Base-by-base conservation (phyloP, 2,888 invertebrate genomes). In the Drosophila subquinaria region DNA sequence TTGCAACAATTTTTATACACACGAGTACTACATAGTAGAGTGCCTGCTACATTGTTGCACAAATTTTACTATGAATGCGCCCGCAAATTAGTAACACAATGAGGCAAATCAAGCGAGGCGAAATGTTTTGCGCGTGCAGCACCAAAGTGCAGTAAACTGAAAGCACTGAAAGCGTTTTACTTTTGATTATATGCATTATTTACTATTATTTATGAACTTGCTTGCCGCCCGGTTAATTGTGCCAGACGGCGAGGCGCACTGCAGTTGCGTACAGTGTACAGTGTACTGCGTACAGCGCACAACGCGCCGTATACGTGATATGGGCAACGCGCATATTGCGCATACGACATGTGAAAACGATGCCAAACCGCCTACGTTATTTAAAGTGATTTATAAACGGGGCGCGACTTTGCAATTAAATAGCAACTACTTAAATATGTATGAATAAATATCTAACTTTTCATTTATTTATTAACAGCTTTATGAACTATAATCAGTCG, bases 41-140 rank as follows among this genome's bases (percentile, higher is more conserved):
- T 30, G 30, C 45, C 11, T 45, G 69, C 70, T 50, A 77, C 77
- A 79, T 79, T 79, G 78, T 78, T 73, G 77, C 69, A 64, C 66
- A 57, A 52, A 13, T 47, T 38, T 38, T 27, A 69, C 53, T 30
- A 27, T 69, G 48, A 43, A 62, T 69, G 61, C 70, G 33, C 15
- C 52, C 69, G 60, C 71, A 66, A 76, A 76, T 79, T 73, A 71
- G 59, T 23, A 51, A 27, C 53, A 81, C 81, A 81, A 81, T 71
- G 56, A 33, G 56, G 62, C 78, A 72, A 77, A 79, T 76, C 74
- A 77, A 63, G 64, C 77, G 73, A 57, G 30, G 47, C 69, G 61
- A 69, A 80, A 56, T 71, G 60, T 53, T 60, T 66, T 53, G 67
- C 67, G 67, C 62, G 62, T 69, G 71, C 62, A 48, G 35, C 64